These are phyloP conservation scores for Gambusia affinis DNA, from an alignment of 2,113 vertebrate genomes.

Conservation along the genomic window DNA sequence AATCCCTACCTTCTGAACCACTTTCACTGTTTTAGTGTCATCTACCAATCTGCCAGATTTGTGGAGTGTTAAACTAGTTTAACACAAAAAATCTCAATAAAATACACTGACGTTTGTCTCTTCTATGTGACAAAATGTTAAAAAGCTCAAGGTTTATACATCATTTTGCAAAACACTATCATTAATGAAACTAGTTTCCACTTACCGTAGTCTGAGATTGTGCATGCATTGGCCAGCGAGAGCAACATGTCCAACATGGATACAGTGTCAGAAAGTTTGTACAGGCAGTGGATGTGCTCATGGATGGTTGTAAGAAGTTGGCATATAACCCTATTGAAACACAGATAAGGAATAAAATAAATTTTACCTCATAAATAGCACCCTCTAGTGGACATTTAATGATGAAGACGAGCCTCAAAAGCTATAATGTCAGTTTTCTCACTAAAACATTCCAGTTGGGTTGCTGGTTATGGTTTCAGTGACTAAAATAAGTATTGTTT, in stretches of 20 bases:
- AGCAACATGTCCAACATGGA: slow-evolving; percentile 98
- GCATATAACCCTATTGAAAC: slow-evolving; percentile 86
- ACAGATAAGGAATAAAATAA: slow-evolving; percentile 21
- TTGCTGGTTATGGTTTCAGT: neutral
- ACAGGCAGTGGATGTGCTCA: slow-evolving; percentile 92
- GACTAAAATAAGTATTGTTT: neutral
- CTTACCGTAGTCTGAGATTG: slow-evolving; percentile 93
- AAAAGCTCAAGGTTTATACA: neutral
- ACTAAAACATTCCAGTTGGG: neutral
- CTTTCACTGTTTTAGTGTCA: neutral
- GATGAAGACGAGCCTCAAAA: neutral
- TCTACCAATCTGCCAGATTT: neutral
- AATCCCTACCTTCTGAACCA: no score
- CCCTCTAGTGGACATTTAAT: slow-evolving; percentile 51
- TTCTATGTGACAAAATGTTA: neutral
- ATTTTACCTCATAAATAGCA: slow-evolving; percentile 19
- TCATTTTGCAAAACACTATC: neutral
- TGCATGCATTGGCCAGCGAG: slow-evolving; percentile 91
- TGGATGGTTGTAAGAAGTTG: slow-evolving; percentile 89
- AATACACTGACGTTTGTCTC: neutral
- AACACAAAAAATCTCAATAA: no score
- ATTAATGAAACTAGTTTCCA: slow-evolving; percentile 1
- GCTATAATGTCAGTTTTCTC: neutral
- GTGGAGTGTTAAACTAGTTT: no score
- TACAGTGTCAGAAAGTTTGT: slow-evolving; percentile 93